Evolutionary conservation across 2,797 vertebrate genomes (phyloP), one percentile per base, ranked within the genome.

Genomic region (Amazonetta brasiliensis): DNA sequence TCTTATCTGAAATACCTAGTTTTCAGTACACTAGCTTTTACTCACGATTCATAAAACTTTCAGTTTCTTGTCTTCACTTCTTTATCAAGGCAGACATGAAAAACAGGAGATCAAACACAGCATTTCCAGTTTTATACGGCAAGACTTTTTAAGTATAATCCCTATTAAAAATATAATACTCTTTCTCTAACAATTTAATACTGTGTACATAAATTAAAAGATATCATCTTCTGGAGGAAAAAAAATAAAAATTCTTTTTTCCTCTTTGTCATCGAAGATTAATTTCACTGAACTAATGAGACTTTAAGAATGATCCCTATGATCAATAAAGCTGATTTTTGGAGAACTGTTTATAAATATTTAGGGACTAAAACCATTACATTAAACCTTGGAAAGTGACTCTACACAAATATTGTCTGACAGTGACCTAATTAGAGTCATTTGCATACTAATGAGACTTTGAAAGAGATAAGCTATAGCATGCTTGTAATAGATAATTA

Each of bases 361-460:
- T 97, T 97, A 91, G 87, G 79, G 95, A 85, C 39, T 46, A 91
- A 96, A 94, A 44, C 44, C 95, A 95, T 97, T 92, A 75, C 92
- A 96, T 94, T 96, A 96, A 97, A 97, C 88, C 84, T 93, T 84
- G 26, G 87, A 97, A 98, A 97, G 91, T 95, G 93, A 97, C 95
- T 98, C 93, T 97, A 95, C 89, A 95, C 95, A 97, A 98, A 98
- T 98, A 97, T 95, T 97, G 95, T 97, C 96, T 98, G 97, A 97
- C 97, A 97, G 97, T 98, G 98, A 98, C 98, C 98, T 98, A 98
- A 98, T 98, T 98, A 97, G 95, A 98, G 56, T 97, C 21, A 98
- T 98, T 98, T 98, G 96, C 98, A 98, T 98, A 97, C 90, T 98
- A 98, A 98, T 98, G 92, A 98, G 96, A 97, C 96, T 97, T 97